Conservation (phyloP, 2,797 vertebrate genomes). For the Emys orbicularis region DNA sequence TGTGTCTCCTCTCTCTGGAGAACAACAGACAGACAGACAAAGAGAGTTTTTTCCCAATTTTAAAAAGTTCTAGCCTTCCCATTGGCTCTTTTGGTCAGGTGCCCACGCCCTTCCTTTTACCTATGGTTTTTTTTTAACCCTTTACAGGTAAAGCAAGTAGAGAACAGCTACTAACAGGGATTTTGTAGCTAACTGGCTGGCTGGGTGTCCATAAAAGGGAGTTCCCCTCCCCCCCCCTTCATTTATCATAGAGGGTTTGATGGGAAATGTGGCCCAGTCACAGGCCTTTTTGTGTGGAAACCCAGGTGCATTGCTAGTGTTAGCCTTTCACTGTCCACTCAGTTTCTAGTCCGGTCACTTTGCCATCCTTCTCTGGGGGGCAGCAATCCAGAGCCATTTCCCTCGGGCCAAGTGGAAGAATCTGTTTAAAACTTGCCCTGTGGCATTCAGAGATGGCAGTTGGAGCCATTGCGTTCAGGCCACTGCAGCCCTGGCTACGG, state of each 20-base stretch:
- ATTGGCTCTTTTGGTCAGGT: too few relatives aligned
- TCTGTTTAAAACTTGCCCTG: not conserved
- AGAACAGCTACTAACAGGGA: too few relatives aligned
- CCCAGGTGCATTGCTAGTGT: not conserved
- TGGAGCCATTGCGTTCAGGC: not conserved
- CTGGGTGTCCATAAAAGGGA: too few relatives aligned
- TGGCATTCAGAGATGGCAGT: not conserved
- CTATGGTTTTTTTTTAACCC: too few relatives aligned
- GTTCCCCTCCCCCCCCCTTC: rapidly evolving
- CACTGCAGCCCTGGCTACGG: not conserved
- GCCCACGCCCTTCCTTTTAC: too few relatives aligned
- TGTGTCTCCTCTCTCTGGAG: too few relatives aligned
- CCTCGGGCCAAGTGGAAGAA: not conserved
- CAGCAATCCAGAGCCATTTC: not conserved
- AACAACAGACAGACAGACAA: too few relatives aligned
- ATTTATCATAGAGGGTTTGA: not conserved
- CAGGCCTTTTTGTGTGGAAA: not conserved
- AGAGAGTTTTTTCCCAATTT: too few relatives aligned
- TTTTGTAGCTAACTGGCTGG: too few relatives aligned
- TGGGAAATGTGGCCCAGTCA: not conserved
- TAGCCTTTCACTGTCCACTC: not conserved
- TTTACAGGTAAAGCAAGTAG: too few relatives aligned
- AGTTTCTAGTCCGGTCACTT: not conserved
- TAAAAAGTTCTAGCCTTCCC: too few relatives aligned
- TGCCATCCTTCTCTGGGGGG: too few relatives aligned